These are phyloP conservation scores for Leptonema lineaticorne DNA, from an alignment of 1,140 invertebrate genomes.

Conservation along the genomic window DNA sequence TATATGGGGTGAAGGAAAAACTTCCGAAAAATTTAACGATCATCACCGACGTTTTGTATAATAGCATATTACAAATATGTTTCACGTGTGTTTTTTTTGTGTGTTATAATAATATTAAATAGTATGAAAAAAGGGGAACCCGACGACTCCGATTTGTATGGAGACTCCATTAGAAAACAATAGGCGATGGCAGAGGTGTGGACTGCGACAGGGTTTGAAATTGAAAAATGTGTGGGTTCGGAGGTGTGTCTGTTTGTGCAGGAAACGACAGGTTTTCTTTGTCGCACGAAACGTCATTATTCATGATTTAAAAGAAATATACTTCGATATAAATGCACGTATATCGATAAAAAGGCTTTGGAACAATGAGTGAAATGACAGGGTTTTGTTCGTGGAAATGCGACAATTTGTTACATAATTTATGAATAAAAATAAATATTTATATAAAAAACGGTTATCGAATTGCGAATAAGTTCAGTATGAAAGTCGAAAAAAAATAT, in stretches of 20 bases:
- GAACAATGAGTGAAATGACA: too few species aligned
- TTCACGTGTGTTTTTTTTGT: neutral
- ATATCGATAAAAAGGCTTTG: too few species aligned
- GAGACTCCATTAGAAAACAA: conserved; percentile 39
- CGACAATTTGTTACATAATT: too few species aligned
- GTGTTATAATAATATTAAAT: too few species aligned
- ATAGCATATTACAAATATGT: neutral
- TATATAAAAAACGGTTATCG: too few species aligned
- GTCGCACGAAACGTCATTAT: conserved; percentile 27
- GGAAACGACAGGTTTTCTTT: conserved; percentile 39
- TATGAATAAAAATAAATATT: too few species aligned
- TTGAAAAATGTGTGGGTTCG: conserved; percentile 34
- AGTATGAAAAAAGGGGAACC: too few species aligned
- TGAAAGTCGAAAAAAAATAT: too few species aligned
- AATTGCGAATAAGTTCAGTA: too few species aligned
- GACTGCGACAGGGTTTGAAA: conserved; percentile 39
- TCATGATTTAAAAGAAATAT: conserved; percentile 12
- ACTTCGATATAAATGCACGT: too few species aligned
- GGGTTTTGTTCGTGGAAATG: too few species aligned
- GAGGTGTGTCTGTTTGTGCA: conserved; percentile 36
- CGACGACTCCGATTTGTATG: conserved; percentile 27
- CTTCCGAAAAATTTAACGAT: neutral
- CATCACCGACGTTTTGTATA: neutral
- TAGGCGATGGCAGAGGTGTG: conserved; percentile 30
- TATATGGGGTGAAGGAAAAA: too few species aligned